These are phyloP conservation scores for Doryteuthis pealeii DNA, from an alignment of 1,140 invertebrate species.

Conservation along the genomic window DNA sequence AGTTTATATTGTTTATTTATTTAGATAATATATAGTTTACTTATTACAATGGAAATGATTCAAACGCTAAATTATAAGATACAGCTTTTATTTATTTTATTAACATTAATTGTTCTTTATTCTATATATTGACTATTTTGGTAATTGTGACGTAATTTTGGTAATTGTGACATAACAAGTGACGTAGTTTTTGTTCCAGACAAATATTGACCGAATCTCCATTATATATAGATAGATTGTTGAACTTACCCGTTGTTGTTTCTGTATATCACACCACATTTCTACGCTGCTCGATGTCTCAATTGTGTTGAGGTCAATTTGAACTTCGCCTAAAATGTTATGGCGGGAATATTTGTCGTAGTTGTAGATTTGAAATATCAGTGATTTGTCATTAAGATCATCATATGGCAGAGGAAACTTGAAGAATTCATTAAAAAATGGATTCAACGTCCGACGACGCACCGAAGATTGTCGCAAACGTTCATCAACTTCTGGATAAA, in stretches of 20 bases:
- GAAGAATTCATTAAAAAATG: slow-evolving; percentile 67
- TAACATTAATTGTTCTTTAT: too few species aligned
- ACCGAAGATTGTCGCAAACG: slow-evolving; percentile 76
- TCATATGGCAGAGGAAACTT: slow-evolving; percentile 70
- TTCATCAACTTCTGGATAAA: slow-evolving; percentile 80
- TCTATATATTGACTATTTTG: too few species aligned
- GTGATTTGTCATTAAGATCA: slow-evolving; percentile 70
- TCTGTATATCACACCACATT: slow-evolving; percentile 75
- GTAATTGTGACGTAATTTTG: too few species aligned
- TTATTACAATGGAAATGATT: too few species aligned
- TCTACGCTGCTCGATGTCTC: slow-evolving; percentile 71
- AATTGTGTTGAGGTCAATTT: slow-evolving; percentile 64
- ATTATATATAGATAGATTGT: too few species aligned
- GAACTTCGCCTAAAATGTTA: slow-evolving; percentile 83
- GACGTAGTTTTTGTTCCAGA: too few species aligned
- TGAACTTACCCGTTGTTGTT: slow-evolving; percentile 46
- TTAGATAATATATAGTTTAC: too few species aligned
- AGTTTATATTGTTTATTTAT: too few species aligned
- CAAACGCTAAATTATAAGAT: too few species aligned
- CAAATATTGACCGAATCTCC: too few species aligned
- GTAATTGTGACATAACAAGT: too few species aligned
- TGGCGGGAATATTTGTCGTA: slow-evolving; percentile 87
- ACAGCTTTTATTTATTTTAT: too few species aligned
- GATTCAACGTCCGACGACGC: slow-evolving; percentile 64
- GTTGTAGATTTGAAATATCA: slow-evolving; percentile 86